Evolutionary conservation across 2,888 invertebrate genomes (phyloP), one percentile per base, ranked within the genome.

Genomic region (Venusia cambrica): DNA sequence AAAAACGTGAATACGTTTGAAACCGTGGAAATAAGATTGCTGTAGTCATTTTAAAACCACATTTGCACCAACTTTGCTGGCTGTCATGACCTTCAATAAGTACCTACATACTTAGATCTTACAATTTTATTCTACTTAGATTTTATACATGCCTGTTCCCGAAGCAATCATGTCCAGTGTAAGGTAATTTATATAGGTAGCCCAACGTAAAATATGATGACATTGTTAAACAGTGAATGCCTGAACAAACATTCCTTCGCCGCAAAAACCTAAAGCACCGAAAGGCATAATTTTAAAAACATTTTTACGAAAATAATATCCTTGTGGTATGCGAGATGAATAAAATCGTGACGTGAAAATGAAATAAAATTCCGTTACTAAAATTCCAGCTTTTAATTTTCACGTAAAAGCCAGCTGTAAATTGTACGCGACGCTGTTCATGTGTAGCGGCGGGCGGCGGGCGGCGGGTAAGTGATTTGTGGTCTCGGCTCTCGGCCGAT

Each of bases 381-480:
- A 43, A 42, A 45, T 37, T 38, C 28, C 32, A 5, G 17, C 19
- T 41, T 48, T 45, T 45, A 44, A 48, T 48, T 36, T 48, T 17
- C 19, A 15, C 32, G 38, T 41, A 21, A 38, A 35, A 35, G 26
- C 31, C 20, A 20, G 27, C 31, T 15, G 35, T 48, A 40, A 15
- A 33, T 36, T 41, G 28, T 16, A 21, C 20, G 14, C 16, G 26
- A 25, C 17, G 16, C 18, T 39, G 39, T 37, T 13, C 16, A 31
- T 9, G 22, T 17, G 14, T 15, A n/a, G 4, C 12, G 25, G 19
- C 27, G n/a, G n/a, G n/a, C n/a, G n/a, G n/a, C n/a, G n/a, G n/a
- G n/a, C n/a, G n/a, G n/a, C n/a, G n/a, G n/a, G n/a, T 18, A 32
- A 28, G 38, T 38, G 45, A 42, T 46, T 42, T 46, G 39, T 46